Percentiles rank a stretch among this genome's conserved stretches.
Conservation (phyloP, 92 coral and sea anemone genomes). For the Virgularia gustaviana region DNA sequence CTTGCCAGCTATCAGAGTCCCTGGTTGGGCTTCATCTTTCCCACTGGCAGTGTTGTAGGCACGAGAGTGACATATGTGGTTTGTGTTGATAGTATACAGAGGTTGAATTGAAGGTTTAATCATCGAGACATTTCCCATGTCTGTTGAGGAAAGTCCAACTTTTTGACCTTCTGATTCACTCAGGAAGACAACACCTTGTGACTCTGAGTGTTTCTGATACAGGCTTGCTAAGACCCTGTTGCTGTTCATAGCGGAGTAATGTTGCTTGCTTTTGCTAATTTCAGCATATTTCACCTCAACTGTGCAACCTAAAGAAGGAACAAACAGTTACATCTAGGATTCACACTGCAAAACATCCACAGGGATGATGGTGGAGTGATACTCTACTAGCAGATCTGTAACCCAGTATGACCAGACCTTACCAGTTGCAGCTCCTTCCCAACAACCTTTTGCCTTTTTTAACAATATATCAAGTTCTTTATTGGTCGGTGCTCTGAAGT, state of each 20-base stretch:
- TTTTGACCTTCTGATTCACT: conserved; percentile 39
- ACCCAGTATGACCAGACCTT: conserved; percentile 67
- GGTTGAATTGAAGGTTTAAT: conserved; percentile 56
- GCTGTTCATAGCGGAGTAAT: conserved; percentile 56
- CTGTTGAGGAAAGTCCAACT: conserved; percentile 48
- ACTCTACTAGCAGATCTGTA: background rate
- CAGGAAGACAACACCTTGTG: conserved; percentile 64
- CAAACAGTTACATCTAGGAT: background rate
- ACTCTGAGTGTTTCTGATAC: conserved; percentile 80
- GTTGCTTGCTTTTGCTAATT: background rate
- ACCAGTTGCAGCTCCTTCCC: conserved; percentile 76
- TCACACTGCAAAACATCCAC: background rate
- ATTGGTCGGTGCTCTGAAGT: conserved; percentile 58
- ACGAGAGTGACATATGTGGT: conserved; percentile 49
- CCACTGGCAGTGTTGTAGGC: conserved; percentile 47
- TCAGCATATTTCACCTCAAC: conserved; percentile 48
- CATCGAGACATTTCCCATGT: conserved; percentile 54
- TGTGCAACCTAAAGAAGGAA: conserved; percentile 62
- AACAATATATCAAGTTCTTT: conserved; percentile 51
- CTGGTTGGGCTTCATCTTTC: conserved; percentile 40
- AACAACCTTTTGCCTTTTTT: conserved; percentile 63
- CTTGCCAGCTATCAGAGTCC: conserved; percentile 49
- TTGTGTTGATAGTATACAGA: conserved; percentile 43
- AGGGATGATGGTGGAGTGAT: background rate
- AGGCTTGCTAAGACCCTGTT: conserved; percentile 67